phyloP scores from a whole-genome alignment of 2,888 invertebrate species.

The Apamea monoglypha region DNA sequence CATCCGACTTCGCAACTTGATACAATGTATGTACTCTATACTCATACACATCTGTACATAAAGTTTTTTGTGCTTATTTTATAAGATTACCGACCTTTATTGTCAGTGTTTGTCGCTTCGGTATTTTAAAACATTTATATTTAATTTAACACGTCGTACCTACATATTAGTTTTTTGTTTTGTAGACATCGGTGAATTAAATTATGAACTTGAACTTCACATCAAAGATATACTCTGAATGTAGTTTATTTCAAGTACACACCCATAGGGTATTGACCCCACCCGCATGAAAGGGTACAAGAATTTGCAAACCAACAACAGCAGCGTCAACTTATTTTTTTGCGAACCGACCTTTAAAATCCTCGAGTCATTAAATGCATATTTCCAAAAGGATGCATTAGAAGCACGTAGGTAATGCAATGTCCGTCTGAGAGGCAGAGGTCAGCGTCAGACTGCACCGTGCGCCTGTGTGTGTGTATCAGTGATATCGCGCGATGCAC shows the following conservation, averaged over 20 bases:
- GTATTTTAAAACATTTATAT: slow-evolving; percentile 32
- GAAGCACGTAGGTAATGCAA: slow-evolving; percentile 73
- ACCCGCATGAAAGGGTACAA: slow-evolving; percentile 38
- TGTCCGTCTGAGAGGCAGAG: slow-evolving; percentile 78
- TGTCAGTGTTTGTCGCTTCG: slow-evolving; percentile 29
- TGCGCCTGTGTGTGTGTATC: slow-evolving; percentile 66
- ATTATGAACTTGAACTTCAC: slow-evolving; percentile 20
- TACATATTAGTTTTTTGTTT: slow-evolving; percentile 20
- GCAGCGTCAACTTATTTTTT: slow-evolving; percentile 18
- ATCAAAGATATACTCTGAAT: slow-evolving; percentile 6
- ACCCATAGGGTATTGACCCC: slow-evolving; percentile 30
- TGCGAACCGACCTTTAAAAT: slow-evolving; percentile 28
- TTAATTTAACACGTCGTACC: slow-evolving; percentile 25
- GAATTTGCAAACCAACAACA: slow-evolving; percentile 16
- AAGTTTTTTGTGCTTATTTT: slow-evolving; percentile 45
- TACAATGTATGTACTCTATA: slow-evolving; percentile 60
- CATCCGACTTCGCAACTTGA: slow-evolving; percentile 71
- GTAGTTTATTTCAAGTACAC: background rate
- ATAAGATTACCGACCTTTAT: slow-evolving; percentile 44
- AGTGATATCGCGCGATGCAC: slow-evolving; percentile 81
- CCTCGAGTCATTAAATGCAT: slow-evolving; percentile 30
- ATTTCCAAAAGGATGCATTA: slow-evolving; percentile 55
- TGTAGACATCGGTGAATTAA: slow-evolving; percentile 5
- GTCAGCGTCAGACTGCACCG: slow-evolving; percentile 78
- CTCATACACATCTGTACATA: slow-evolving; percentile 31